These are phyloP conservation scores for Calameuta pallipes DNA, from an alignment of 2,888 invertebrate species.

Conservation along the genomic window DNA sequence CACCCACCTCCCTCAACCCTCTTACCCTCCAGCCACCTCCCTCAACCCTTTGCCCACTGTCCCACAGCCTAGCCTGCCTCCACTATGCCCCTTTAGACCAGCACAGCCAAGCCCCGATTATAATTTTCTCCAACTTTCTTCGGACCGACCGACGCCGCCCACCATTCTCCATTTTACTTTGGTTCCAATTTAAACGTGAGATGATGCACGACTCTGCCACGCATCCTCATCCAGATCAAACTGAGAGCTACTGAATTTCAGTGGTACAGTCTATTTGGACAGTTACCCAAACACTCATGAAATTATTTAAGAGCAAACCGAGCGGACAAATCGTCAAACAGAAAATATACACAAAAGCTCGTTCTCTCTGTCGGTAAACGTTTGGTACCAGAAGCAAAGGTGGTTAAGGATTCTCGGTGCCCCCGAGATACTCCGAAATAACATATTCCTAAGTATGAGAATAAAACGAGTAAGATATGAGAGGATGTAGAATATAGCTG, in stretches of 20 bases:
- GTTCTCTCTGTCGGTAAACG: not conserved
- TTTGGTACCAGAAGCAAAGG: not conserved
- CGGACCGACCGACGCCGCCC: not conserved
- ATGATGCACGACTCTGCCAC: not conserved
- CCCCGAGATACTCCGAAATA: not conserved
- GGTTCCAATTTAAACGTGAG: not conserved
- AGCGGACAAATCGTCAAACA: no score
- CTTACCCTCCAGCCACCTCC: constrained; percentile 9
- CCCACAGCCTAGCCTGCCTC: not conserved
- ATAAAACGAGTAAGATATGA: not conserved
- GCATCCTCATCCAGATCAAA: not conserved
- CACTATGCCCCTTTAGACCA: not conserved
- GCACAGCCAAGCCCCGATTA: not conserved
- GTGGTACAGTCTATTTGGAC: not conserved
- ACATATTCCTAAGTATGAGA: not conserved
- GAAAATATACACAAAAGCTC: not conserved
- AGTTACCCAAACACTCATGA: not conserved
- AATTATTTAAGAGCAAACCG: not conserved
- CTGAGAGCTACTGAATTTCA: not conserved
- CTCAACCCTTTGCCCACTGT: not conserved
- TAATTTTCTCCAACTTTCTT: not conserved
- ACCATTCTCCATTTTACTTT: not conserved
- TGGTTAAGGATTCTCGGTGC: not conserved
- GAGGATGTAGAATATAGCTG: not conserved
- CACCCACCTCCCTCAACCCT: not conserved